Conservation (phyloP, 1,140 invertebrate genomes). For the Drosophila miranda region DNA sequence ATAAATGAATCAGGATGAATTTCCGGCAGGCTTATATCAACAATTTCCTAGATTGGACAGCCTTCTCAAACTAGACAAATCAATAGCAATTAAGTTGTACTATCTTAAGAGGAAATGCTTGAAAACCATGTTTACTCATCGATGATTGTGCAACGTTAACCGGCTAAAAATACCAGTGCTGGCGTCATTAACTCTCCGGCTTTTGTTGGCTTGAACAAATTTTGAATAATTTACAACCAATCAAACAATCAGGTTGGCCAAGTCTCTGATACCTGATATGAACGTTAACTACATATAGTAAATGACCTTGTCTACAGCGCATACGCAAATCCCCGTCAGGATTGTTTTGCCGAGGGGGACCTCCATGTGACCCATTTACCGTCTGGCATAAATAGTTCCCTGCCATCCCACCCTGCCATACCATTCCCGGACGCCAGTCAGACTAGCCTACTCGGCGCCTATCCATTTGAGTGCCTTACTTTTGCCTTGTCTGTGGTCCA, state of each 20-base stretch:
- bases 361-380: slow-evolving; percentile 19
- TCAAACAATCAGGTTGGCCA: slow-evolving; percentile 15
- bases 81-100: background rate
- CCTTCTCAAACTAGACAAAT: background rate
- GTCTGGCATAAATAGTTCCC: no score
- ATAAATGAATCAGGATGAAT: background rate
- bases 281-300: slow-evolving; percentile 22
- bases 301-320: slow-evolving; percentile 14
- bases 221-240: slow-evolving; percentile 21
- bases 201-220: background rate
- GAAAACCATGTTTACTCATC: background rate
- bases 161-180: background rate
- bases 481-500: slow-evolving; percentile 35
- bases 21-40: background rate
- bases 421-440: slow-evolving; percentile 45
- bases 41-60: background rate
- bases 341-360: slow-evolving; percentile 7
- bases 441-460: slow-evolving; percentile 63
- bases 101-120: background rate
- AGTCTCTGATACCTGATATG: slow-evolving; percentile 16
- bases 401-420: background rate
- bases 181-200: slow-evolving; percentile 8
- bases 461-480: slow-evolving; percentile 5
- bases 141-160: background rate
- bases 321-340: slow-evolving; percentile 3